These are phyloP conservation scores for Eolophus roseicapilla DNA, from an alignment of 2,113 vertebrate genomes.

Conservation along the genomic window DNA sequence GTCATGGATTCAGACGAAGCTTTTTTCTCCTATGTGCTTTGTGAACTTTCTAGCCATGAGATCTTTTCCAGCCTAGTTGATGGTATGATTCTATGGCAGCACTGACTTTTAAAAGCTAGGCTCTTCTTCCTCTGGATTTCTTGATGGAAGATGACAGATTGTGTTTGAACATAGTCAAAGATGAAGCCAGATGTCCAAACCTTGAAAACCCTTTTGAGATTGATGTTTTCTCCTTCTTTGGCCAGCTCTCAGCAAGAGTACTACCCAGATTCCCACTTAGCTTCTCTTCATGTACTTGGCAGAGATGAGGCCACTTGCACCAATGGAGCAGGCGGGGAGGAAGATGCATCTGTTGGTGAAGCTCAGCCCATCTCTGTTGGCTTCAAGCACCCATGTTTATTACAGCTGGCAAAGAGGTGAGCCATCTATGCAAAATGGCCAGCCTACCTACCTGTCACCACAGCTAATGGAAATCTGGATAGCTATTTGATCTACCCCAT, in stretches of 20 bases:
- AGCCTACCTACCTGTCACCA: not conserved
- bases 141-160: not conserved
- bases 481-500: not conserved
- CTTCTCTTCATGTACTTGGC: not conserved
- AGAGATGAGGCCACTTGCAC: not conserved
- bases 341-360: not conserved
- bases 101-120: not conserved
- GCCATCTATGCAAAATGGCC: not conserved
- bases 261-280: not conserved
- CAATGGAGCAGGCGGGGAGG: not conserved
- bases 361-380: not conserved
- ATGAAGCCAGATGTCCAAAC: not conserved
- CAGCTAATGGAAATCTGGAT: not conserved
- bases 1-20: not conserved
- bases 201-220: not conserved
- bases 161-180: not conserved
- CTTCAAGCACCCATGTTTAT: not conserved
- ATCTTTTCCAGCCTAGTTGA: not conserved
- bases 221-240: slow-evolving; percentile 16
- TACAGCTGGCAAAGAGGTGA: not conserved
- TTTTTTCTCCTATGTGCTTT: not conserved
- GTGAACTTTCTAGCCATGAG: not conserved
- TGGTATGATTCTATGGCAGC: not conserved
- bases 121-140: not conserved
- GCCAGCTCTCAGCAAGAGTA: not conserved